Evolutionary conservation across 1,140 invertebrate genomes (phyloP).

Genomic region (Eurosta solidaginis): DNA sequence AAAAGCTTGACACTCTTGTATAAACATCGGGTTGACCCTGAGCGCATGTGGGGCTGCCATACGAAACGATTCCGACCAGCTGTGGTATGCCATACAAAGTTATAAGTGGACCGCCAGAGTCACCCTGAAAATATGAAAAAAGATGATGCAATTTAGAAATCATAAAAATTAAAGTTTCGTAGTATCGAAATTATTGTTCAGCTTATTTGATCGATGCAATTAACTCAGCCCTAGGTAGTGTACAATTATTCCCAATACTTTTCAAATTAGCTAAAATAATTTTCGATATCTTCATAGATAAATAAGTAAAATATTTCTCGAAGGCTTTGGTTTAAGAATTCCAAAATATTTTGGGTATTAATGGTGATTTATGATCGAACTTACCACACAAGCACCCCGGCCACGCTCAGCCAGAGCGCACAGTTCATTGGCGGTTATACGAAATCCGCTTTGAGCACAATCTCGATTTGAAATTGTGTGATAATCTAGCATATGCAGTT

Average conservation of each 20-base stretch:
- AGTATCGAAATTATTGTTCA: no score
- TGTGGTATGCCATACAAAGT: slow-evolving; percentile 36
- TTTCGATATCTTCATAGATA: no score
- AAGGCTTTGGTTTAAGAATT: no score
- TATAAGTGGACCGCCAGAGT: slow-evolving; percentile 73
- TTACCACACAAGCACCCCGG: slow-evolving; percentile 60
- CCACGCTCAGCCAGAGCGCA: slow-evolving; percentile 60
- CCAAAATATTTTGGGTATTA: no score
- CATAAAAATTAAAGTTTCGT: neutral
- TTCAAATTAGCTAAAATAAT: no score
- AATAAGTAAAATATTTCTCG: no score
- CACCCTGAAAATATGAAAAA: slow-evolving; percentile 63
- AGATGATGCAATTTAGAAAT: neutral
- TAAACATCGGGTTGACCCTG: slow-evolving; percentile 55
- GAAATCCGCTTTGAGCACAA: slow-evolving; percentile 48
- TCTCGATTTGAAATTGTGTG: slow-evolving; percentile 53
- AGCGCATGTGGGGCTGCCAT: slow-evolving; percentile 66
- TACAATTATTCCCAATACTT: no score
- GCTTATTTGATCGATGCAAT: no score
- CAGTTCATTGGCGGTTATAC: slow-evolving; percentile 57
- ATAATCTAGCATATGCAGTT: slow-evolving; percentile 48
- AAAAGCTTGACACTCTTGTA: slow-evolving; percentile 54
- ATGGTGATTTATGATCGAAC: no score
- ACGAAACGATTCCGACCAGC: slow-evolving; percentile 73
- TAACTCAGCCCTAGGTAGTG: no score